Conservation (phyloP, 2,888 invertebrate species). For the Bembecia ichneumoniformis region DNA sequence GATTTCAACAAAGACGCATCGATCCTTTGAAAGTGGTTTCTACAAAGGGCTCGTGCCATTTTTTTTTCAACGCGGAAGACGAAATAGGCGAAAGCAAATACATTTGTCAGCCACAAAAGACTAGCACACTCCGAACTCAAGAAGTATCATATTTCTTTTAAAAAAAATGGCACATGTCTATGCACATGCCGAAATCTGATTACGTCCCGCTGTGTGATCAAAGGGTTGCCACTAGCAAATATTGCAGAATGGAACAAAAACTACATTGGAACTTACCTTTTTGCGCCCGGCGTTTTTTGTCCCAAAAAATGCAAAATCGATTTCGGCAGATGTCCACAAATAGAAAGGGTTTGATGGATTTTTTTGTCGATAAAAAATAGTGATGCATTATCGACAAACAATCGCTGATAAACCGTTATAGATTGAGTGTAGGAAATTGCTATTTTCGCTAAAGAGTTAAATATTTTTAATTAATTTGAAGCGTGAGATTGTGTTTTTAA, state of each 20-base stretch:
- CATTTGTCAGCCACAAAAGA: slow-evolving; percentile 57
- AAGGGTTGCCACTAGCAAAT: slow-evolving; percentile 65
- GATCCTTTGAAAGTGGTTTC: slow-evolving; percentile 20
- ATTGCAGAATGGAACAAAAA: slow-evolving; percentile 44
- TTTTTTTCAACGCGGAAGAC: slow-evolving; percentile 57
- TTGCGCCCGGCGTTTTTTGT: slow-evolving; percentile 58
- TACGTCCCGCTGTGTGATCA: slow-evolving; percentile 55
- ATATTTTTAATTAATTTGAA: slow-evolving; percentile 31
- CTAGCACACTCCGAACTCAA: slow-evolving; percentile 59
- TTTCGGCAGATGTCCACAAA: slow-evolving; percentile 69
- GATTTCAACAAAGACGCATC: background rate
- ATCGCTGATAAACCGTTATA: slow-evolving; percentile 50
- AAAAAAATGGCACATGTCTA: slow-evolving; percentile 66
- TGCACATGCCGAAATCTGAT: slow-evolving; percentile 72
- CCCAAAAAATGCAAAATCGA: slow-evolving; percentile 66
- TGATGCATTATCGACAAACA: slow-evolving; percentile 54
- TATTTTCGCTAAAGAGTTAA: slow-evolving; percentile 50
- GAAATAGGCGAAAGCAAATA: slow-evolving; percentile 52
- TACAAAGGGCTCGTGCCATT: slow-evolving; percentile 50
- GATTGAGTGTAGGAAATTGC: slow-evolving; percentile 53
- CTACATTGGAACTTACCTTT: slow-evolving; percentile 38
- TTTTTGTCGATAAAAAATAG: slow-evolving; percentile 40
- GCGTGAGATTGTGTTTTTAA: slow-evolving; percentile 27
- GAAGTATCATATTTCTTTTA: slow-evolving; percentile 61
- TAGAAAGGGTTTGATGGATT: slow-evolving; percentile 64